These are phyloP conservation scores for Magallana angulata DNA, from an alignment of 1,140 invertebrate species.

Conservation along the genomic window DNA sequence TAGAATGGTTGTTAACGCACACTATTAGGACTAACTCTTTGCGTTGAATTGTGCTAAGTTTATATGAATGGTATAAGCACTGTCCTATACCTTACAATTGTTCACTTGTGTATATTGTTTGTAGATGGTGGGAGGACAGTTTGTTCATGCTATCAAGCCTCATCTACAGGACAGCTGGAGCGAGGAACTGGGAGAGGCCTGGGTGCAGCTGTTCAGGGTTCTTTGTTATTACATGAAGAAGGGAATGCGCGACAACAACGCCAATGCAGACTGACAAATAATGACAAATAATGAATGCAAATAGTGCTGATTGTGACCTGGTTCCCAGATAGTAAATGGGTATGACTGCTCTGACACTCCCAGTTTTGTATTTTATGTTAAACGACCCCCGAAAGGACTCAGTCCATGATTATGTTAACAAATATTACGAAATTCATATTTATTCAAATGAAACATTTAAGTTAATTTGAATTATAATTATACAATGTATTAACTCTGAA, in stretches of 20 bases:
- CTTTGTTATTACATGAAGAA: conserved; percentile 55
- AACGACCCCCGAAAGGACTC: too few relatives aligned
- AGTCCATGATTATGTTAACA: too few relatives aligned
- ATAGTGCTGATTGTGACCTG: too few relatives aligned
- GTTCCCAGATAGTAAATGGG: too few relatives aligned
- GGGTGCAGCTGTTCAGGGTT: conserved; percentile 51
- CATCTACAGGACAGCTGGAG: conserved; percentile 50
- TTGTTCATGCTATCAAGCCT: conserved; percentile 56
- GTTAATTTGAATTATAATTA: too few relatives aligned
- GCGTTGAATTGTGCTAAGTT: too few relatives aligned
- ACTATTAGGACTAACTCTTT: neutral
- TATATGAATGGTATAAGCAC: neutral
- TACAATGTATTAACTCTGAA: too few relatives aligned
- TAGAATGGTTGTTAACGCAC: neutral
- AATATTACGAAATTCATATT: too few relatives aligned
- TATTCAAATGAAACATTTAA: too few relatives aligned
- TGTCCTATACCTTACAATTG: neutral
- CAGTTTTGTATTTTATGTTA: too few relatives aligned
- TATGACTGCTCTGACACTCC: too few relatives aligned
- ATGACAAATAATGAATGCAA: too few relatives aligned
- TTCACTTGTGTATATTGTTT: neutral
- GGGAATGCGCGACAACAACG: conserved; percentile 22
- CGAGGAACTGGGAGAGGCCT: conserved; percentile 52
- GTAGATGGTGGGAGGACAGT: conserved; percentile 57
- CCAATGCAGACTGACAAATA: neutral